A percentile compares a stretch with the other conserved stretches of the same genome.
Conservation (phyloP, 2,797 vertebrate genomes). For the Parambassis ranga region DNA sequence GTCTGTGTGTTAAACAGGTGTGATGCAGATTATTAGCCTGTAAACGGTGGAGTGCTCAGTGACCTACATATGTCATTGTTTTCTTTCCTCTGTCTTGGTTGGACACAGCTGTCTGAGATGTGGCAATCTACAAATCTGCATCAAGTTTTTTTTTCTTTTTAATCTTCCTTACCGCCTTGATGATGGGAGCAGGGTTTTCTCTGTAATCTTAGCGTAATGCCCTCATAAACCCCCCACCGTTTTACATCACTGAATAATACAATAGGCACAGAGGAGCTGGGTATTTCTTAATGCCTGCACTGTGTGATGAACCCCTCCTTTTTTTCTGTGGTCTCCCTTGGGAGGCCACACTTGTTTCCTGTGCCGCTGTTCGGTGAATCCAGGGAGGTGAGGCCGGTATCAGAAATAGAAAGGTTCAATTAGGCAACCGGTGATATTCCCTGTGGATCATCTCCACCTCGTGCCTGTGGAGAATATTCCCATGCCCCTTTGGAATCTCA, state of each 20-base stretch:
- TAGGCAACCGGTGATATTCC: slow-evolving; percentile 65
- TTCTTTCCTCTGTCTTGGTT: slow-evolving; percentile 33
- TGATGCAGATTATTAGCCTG: slow-evolving; percentile 58
- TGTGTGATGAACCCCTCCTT: slow-evolving; percentile 56
- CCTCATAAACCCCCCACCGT: slow-evolving; percentile 61
- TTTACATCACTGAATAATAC: slow-evolving; percentile 74
- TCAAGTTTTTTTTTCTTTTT: slow-evolving; percentile 58
- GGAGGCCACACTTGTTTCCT: slow-evolving; percentile 47
- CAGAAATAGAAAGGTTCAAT: slow-evolving; percentile 77
- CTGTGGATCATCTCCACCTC: slow-evolving; percentile 45
- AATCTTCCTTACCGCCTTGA: slow-evolving; percentile 64
- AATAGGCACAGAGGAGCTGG: slow-evolving; percentile 50
- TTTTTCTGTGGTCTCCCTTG: slow-evolving; percentile 36
- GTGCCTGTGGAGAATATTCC: slow-evolving; percentile 63
- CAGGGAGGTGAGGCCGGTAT: slow-evolving; percentile 56
- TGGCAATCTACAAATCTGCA: slow-evolving; percentile 65
- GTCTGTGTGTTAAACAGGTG: background rate
- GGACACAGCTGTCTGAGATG: slow-evolving; percentile 70
- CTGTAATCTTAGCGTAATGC: slow-evolving; percentile 78
- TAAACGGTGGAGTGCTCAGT: slow-evolving; percentile 62
- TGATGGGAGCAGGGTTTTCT: slow-evolving; percentile 57
- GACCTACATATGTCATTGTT: slow-evolving; percentile 62
- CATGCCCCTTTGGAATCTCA: slow-evolving; percentile 53
- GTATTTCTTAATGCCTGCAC: slow-evolving; percentile 51
- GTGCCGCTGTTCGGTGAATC: slow-evolving; percentile 32